phyloP scores from a whole-genome alignment of 2,113 vertebrate genomes.

The Scytalopus superciliaris region DNA sequence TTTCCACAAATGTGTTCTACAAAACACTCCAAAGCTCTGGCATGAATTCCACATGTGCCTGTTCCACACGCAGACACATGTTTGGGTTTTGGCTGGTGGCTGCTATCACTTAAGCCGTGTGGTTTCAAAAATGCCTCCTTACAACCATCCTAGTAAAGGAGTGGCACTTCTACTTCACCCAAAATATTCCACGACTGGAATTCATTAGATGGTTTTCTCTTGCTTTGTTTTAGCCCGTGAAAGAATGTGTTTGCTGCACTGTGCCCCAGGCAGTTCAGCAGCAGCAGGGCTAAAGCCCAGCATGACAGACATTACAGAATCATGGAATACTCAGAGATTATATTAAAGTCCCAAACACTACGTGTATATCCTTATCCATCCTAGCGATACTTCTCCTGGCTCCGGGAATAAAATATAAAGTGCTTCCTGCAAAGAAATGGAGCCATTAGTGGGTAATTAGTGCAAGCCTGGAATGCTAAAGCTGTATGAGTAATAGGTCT shows the following conservation, averaged over 20 bases:
- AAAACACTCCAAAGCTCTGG: neutral
- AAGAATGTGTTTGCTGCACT: neutral
- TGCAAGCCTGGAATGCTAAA: neutral
- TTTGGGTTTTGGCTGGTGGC: neutral
- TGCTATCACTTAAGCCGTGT: neutral
- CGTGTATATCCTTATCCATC: neutral
- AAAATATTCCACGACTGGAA: neutral
- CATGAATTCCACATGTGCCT: neutral
- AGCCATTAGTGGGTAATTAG: conserved; percentile 42
- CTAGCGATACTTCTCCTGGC: neutral
- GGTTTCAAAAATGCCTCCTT: conserved; percentile 15
- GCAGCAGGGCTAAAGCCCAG: neutral
- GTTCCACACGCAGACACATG: neutral
- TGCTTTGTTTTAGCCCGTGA: conserved; percentile 33
- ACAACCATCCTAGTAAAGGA: neutral
- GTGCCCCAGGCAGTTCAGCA: conserved; percentile 17
- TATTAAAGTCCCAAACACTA: neutral
- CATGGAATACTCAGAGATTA: neutral
- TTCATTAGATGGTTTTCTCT: conserved; percentile 18
- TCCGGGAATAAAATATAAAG: neutral
- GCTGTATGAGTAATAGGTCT: neutral
- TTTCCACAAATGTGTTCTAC: neutral
- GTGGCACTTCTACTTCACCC: conserved; percentile 11
- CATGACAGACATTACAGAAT: neutral
- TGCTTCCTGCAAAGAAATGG: conserved; percentile 4